phyloP scores from a whole-genome alignment of 2,888 invertebrate species.

The Spodoptera littoralis region DNA sequence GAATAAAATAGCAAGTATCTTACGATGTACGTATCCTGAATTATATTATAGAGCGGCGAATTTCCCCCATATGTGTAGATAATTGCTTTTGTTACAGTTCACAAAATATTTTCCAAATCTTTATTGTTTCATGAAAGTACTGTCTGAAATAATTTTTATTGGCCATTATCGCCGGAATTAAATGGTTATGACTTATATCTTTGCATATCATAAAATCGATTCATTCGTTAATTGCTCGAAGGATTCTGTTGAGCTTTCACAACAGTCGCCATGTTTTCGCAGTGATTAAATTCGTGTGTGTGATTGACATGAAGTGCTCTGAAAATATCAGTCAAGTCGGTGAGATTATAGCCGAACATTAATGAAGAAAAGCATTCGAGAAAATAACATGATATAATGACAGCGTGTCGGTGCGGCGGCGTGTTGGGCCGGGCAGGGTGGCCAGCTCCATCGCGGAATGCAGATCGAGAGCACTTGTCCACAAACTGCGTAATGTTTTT shows the following conservation, averaged over 20 bases:
- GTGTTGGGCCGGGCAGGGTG: slow-evolving; percentile 32
- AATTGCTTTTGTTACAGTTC: slow-evolving; percentile 63
- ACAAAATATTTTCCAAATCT: slow-evolving; percentile 62
- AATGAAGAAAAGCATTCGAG: slow-evolving; percentile 57
- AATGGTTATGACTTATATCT: slow-evolving; percentile 57
- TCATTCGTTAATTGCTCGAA: slow-evolving; percentile 72
- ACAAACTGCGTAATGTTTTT: slow-evolving; percentile 62
- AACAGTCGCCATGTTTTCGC: slow-evolving; percentile 65
- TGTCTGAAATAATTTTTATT: slow-evolving; percentile 71
- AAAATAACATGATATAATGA: slow-evolving; percentile 60
- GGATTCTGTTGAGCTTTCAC: slow-evolving; percentile 62
- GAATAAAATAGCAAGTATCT: slow-evolving; percentile 8
- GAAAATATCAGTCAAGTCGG: slow-evolving; percentile 67
- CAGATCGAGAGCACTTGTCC: slow-evolving; percentile 62
- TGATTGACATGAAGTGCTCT: slow-evolving; percentile 69
- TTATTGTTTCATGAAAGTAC: slow-evolving; percentile 63
- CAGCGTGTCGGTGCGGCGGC: slow-evolving; percentile 43
- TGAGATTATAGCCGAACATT: slow-evolving; percentile 55
- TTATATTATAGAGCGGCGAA: too few relatives aligned
- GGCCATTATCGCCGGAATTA: slow-evolving; percentile 68
- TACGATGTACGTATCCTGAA: too few relatives aligned
- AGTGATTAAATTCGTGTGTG: slow-evolving; percentile 68
- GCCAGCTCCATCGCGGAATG: slow-evolving; percentile 47
- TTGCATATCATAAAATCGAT: slow-evolving; percentile 71
- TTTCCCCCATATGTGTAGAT: slow-evolving; percentile 31